Evolutionary conservation across 2,797 vertebrate genomes (phyloP).

Genomic region (Pyrocephalus nanus): DNA sequence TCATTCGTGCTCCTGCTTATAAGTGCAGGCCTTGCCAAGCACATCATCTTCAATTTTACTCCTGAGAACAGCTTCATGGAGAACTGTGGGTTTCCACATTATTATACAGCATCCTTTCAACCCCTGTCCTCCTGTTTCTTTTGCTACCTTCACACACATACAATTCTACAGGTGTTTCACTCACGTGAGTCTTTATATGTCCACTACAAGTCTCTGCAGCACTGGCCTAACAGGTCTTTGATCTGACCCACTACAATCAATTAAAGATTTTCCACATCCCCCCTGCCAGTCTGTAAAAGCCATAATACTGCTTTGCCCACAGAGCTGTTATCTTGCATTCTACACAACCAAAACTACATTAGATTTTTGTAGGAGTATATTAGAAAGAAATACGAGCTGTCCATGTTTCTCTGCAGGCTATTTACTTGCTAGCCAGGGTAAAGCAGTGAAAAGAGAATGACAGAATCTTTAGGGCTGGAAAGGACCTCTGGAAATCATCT

Average conservation of each 20-base stretch:
- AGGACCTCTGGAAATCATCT: background rate
- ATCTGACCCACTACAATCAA: background rate
- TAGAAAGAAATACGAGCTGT: fast-evolving
- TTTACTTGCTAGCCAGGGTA: fast-evolving
- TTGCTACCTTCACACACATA: fast-evolving
- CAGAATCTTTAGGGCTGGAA: background rate
- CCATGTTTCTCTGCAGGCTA: fast-evolving
- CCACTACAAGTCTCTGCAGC: too few species aligned
- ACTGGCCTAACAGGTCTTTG: background rate
- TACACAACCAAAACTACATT: background rate
- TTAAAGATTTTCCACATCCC: background rate
- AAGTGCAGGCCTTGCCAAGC: background rate
- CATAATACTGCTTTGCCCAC: fast-evolving
- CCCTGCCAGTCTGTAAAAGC: background rate
- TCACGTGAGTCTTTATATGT: background rate
- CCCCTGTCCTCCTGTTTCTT: background rate
- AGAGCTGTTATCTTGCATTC: too few species aligned
- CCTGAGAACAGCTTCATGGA: background rate
- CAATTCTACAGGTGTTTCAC: background rate
- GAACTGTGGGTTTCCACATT: background rate
- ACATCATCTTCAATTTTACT: background rate
- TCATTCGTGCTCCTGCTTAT: background rate
- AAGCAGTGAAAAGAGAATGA: background rate
- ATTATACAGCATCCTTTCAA: background rate
- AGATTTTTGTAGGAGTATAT: fast-evolving